A percentile compares a stretch with the other conserved stretches of the same genome.
Conservation (phyloP, 2,797 vertebrate species). For the Ctenopoma kingsleyae region DNA sequence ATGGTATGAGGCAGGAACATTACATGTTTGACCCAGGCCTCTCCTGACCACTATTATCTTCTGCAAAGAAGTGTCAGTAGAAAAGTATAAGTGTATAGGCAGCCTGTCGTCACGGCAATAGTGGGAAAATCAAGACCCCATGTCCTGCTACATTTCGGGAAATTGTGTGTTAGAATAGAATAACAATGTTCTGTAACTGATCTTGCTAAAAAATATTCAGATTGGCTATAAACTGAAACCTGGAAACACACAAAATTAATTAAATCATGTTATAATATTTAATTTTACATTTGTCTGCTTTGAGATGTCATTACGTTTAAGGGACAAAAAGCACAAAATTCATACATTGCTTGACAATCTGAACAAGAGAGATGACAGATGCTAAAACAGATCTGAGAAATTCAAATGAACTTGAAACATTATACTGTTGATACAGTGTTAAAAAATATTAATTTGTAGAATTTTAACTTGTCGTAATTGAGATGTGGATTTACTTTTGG, state of each 20-base stretch:
- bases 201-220: too few relatives aligned
- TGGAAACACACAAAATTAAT: neutral
- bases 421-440: neutral
- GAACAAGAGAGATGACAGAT: neutral
- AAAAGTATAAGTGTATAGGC: constrained; percentile 20
- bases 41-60: constrained; percentile 42
- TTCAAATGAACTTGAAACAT: neutral
- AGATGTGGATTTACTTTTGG: too few relatives aligned
- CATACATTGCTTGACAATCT: neutral
- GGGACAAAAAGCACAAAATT: neutral
- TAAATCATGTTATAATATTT: constrained; percentile 15
- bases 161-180: too few relatives aligned
- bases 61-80: constrained; percentile 27
- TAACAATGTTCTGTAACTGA: too few relatives aligned
- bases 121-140: neutral
- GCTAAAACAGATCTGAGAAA: neutral
- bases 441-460: neutral
- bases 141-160: neutral
- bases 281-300: neutral
- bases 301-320: neutral
- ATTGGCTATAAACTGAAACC: too few relatives aligned
- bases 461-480: neutral
- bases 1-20: constrained; percentile 53
- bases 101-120: constrained; percentile 10
- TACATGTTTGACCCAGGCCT: constrained; percentile 54